phyloP scores from a whole-genome alignment of 1,140 invertebrate genomes.

The Zaprionus kolodkinae region DNA sequence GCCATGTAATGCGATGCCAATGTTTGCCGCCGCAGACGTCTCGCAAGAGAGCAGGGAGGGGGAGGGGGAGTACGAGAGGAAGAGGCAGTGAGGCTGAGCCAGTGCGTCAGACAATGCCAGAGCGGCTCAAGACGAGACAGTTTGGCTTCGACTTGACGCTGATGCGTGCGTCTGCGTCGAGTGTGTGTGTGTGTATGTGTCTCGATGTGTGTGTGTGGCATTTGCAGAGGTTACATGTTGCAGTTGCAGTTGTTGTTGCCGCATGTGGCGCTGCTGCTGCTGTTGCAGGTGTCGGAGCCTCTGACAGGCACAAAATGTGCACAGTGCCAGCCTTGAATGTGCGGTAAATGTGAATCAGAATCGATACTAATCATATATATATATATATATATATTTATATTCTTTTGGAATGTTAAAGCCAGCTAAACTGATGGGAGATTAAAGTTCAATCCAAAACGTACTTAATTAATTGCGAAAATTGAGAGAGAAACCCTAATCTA shows the following conservation, averaged over 20 bases:
- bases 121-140: conserved; percentile 46
- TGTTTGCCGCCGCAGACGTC: conserved; percentile 13
- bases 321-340: conserved; percentile 22
- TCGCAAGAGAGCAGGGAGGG: not conserved
- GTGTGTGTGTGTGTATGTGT: conserved; percentile 15
- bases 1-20: conserved; percentile 64
- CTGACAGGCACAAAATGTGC: conserved; percentile 13
- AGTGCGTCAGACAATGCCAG: conserved; percentile 49
- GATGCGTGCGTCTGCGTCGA: conserved; percentile 19
- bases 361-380: not conserved
- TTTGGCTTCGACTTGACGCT: conserved; percentile 47
- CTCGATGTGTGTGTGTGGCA: conserved; percentile 33
- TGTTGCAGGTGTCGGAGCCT: conserved; percentile 39
- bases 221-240: conserved; percentile 17
- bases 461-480: conserved; percentile 3
- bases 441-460: not conserved
- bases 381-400: no score
- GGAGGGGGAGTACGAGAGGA: no score
- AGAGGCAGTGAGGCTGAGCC: conserved; percentile 5
- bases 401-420: conserved; percentile 1
- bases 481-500: no score
- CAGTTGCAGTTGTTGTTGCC: conserved; percentile 7
- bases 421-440: not conserved
- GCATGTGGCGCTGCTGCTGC: conserved; percentile 5
- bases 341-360: conserved; percentile 22